Conservation (phyloP, 2,888 invertebrate species). For the Siphlonurus alternatus region DNA sequence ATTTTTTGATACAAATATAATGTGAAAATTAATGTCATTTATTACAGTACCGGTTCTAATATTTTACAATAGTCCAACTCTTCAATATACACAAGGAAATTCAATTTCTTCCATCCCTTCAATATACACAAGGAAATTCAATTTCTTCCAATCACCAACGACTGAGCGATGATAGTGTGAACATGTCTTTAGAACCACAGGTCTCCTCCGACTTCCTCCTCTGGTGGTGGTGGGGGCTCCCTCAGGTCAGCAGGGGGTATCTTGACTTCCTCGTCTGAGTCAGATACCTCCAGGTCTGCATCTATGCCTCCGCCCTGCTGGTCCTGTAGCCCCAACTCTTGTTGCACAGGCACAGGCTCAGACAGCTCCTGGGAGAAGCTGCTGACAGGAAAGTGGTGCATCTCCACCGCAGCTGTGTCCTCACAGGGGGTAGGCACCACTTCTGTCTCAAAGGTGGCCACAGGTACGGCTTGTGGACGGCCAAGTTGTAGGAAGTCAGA, state of each 20-base stretch:
- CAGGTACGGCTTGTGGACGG: conserved; percentile 20
- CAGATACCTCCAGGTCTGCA: conserved; percentile 58
- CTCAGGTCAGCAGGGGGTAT: conserved; percentile 14
- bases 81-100: no score
- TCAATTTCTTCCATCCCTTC: no score
- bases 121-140: no score
- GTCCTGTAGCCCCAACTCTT: conserved; percentile 8
- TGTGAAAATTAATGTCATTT: no score
- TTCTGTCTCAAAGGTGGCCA: conserved; percentile 9
- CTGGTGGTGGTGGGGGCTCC: conserved; percentile 19
- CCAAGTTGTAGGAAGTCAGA: conserved; percentile 59
- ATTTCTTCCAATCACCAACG: no score
- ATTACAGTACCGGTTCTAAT: no score
- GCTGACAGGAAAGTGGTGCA: background rate
- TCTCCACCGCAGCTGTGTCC: background rate
- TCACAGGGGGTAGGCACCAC: background rate
- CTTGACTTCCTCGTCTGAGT: conserved; percentile 48
- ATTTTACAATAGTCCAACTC: no score
- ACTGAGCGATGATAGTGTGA: no score
- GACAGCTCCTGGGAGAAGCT: conserved; percentile 11
- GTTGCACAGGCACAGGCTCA: conserved; percentile 9
- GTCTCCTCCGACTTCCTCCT: conserved; percentile 35
- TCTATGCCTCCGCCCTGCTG: conserved; percentile 39
- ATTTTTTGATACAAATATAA: no score
- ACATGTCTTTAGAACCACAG: conserved; percentile 36